Percentiles rank a stretch among this genome's conserved stretches.
Conservation (phyloP, 1,140 invertebrate species). For the Drosophila parabipectinata region DNA sequence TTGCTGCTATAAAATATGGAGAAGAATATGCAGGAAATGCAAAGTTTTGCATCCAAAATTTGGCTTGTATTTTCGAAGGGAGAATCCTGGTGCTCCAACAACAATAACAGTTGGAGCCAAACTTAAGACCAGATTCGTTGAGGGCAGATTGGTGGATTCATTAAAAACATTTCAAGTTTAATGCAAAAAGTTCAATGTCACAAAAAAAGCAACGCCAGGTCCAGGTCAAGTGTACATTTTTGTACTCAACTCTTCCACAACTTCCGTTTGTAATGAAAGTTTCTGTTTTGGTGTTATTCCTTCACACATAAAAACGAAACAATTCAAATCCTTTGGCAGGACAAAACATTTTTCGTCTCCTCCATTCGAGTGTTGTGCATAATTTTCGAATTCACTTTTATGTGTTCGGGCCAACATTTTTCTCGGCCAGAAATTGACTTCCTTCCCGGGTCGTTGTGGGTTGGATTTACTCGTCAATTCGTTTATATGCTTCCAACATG, state of each 20-base stretch:
- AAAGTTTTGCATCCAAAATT: conserved; percentile 66
- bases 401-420: conserved; percentile 43
- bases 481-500: conserved; percentile 54
- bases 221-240: conserved; percentile 32
- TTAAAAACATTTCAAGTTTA: conserved; percentile 64
- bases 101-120: conserved; percentile 28
- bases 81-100: conserved; percentile 26
- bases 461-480: conserved; percentile 17
- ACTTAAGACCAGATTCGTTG: conserved; percentile 21
- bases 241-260: conserved; percentile 4
- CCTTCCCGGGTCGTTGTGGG: conserved; percentile 6
- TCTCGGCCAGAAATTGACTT: conserved; percentile 43
- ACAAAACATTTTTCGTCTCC: conserved; percentile 33
- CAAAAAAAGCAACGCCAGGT: conserved; percentile 37
- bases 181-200: conserved; percentile 68
- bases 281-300: conserved; percentile 25
- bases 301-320: conserved; percentile 34
- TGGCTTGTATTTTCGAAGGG: conserved; percentile 26
- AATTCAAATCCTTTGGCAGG: conserved; percentile 35
- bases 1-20: conserved; percentile 73
- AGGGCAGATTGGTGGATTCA: conserved; percentile 49
- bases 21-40: conserved; percentile 76
- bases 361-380: conserved; percentile 57
- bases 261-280: conserved; percentile 41
- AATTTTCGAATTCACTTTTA: conserved; percentile 78